Base-by-base conservation (phyloP, 2,888 invertebrate species). In the Ochlodes sylvanus region DNA sequence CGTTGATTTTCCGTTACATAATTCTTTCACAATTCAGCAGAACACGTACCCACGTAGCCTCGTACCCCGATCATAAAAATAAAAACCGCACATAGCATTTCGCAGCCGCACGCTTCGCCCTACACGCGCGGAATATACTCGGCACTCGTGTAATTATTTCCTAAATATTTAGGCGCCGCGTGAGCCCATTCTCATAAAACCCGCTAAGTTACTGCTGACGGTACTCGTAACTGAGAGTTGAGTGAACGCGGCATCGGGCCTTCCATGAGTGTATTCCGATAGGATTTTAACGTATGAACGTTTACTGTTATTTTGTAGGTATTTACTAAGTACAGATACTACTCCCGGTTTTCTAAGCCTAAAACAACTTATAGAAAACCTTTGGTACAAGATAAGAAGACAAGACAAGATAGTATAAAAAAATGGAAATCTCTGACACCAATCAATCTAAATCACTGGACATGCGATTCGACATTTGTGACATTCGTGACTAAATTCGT, bases 111-210 rank as follows among this genome's bases (percentile, higher is more conserved):
- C 50, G 61, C 34, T 19, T 12, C 50, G 14, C 47, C 38, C 17
- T 34, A 58, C 58, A 41, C 62, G 50, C 47, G 50, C 52, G 19
- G 15, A 41, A 54, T 54, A 63, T 47, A 56, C 32, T 47, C 64
- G 57, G 61, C 55, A 58, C 54, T 60, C 58, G 68, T 61, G 69
- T 72, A 70, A 72, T 72, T 70, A 72, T 72, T 65, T 69, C 58
- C 60, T 70, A 65, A 72, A 72, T 72, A 72, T 69, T 72, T 70
- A 69, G 68, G 62, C 62, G 66, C n/a, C 27, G 63, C 54, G 50
- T 38, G 54, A 63, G 63, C 41, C 63, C 70, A 56, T 64, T 68
- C 72, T 70, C 75, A 63, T 75, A 75, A 75, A 73, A 69, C 71
- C 65, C 57, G 58, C 66, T 62, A 71, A 69, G 70, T 74, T 74